phyloP scores from a whole-genome alignment of 2,113 vertebrate species.

The Clupea harengus region DNA sequence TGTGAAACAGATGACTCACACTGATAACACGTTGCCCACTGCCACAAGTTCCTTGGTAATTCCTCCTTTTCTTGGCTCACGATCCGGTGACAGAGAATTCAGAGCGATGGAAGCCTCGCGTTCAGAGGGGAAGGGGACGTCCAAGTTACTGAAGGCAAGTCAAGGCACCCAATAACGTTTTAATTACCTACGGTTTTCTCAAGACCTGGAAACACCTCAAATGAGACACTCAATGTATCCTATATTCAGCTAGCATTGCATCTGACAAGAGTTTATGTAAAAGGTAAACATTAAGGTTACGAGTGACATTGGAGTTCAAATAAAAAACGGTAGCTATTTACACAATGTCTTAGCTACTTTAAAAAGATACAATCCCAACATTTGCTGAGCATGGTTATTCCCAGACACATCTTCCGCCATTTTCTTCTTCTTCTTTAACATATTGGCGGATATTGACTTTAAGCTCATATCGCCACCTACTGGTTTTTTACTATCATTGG shows the following conservation, averaged over 20 bases:
- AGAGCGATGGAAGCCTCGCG: slow-evolving; percentile 68
- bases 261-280: neutral
- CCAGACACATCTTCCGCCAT: slow-evolving; percentile 55
- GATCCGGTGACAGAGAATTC: slow-evolving; percentile 69
- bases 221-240: neutral
- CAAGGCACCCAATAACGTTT: slow-evolving; percentile 47
- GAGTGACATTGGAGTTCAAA: neutral
- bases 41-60: slow-evolving; percentile 67
- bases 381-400: neutral
- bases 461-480: neutral
- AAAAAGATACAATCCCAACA: slow-evolving; percentile 72
- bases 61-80: slow-evolving; percentile 73
- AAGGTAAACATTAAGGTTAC: neutral
- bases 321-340: neutral
- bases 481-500: neutral
- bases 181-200: neutral
- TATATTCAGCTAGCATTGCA: neutral
- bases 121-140: slow-evolving; percentile 72
- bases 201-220: neutral
- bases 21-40: slow-evolving; percentile 62
- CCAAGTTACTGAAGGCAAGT: slow-evolving; percentile 57
- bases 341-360: neutral
- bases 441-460: neutral
- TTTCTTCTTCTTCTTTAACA: neutral
- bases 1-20: slow-evolving; percentile 62